A percentile compares a stretch with the other conserved stretches of the same genome.
Evolutionary conservation across 2,888 invertebrate species (phyloP).

Genomic region (Acrocyrtus sp.): DNA sequence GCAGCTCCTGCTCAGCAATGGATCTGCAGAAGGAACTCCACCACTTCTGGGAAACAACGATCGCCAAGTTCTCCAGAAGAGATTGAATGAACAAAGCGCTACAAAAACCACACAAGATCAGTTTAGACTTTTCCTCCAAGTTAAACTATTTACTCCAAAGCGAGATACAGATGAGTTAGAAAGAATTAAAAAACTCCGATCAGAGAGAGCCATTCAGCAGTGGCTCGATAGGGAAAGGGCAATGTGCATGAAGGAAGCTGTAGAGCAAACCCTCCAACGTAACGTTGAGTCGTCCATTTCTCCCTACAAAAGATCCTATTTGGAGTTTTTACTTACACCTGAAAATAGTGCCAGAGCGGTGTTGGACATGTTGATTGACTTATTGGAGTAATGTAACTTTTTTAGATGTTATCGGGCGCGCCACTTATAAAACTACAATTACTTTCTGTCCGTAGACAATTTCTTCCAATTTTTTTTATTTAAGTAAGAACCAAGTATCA

Average conservation of each 20-base stretch:
- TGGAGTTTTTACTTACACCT: slow-evolving; percentile 62
- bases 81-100: slow-evolving; percentile 49
- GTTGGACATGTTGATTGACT: slow-evolving; percentile 61
- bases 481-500: no score
- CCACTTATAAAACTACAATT: no score
- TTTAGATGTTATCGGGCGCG: no score
- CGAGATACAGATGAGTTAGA: slow-evolving; percentile 57
- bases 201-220: slow-evolving; percentile 56
- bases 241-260: slow-evolving; percentile 63
- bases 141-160: slow-evolving; percentile 59
- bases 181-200: slow-evolving; percentile 52
- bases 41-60: slow-evolving; percentile 57
- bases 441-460: no score
- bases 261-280: slow-evolving; percentile 57
- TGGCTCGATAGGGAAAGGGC: slow-evolving; percentile 63
- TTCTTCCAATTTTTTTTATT: no score
- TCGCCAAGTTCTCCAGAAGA: slow-evolving; percentile 54
- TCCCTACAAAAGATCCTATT: slow-evolving; percentile 60
- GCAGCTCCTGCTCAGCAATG: slow-evolving; percentile 51
- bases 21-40: slow-evolving; percentile 21
- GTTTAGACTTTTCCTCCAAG: slow-evolving; percentile 59
- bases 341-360: slow-evolving; percentile 63
- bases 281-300: slow-evolving; percentile 58
- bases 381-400: slow-evolving; percentile 47
- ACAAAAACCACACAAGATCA: slow-evolving; percentile 58